Evolutionary conservation across 2,888 invertebrate genomes (phyloP), one percentile per base, ranked within the genome.

Genomic region (Petrolisthes cinctipes): DNA sequence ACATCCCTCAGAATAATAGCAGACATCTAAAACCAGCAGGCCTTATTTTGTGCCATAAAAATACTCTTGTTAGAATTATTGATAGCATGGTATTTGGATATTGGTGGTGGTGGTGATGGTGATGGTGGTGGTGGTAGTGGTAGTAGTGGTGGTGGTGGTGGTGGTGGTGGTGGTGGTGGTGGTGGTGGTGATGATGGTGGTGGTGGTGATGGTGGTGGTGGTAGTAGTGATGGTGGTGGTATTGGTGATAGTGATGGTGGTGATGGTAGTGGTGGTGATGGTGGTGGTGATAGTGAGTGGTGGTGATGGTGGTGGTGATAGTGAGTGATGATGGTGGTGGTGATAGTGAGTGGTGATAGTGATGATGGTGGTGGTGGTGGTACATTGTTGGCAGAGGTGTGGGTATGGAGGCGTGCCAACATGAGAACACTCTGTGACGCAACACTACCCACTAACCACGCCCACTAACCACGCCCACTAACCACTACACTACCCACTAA

Each of bases 301-400:
- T 71, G n/a, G n/a, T 71, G 71, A n/a, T 71, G n/a, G 71, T 71
- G 71, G n/a, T 17, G 71, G 71, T 11, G 71, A 71, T 71, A n/a
- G 71, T 71, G 7, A 17, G 71, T 71, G 7, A 71, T 71, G 71
- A n/a, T 71, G n/a, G n/a, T 71, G 71, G n/a, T 71, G 71, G 71
- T 71, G n/a, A 71, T 71, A 5, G 71, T 71, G 71, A 71, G n/a
- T 71, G n/a, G 71, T 71, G 7, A 5, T 71, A n/a, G 71, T 71
- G 71, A 71, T 71, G 71, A 71, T 71, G 71, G n/a, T 71, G 71
- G n/a, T 71, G 71, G 71, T 71, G 71, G 71, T 71, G 71, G 71
- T 71, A n/a, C 71, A 71, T 71, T 71, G 71, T 71, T 71, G 71
- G 71, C 71, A 71, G 71, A n/a, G 71, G n/a, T n/a, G 71, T 5